Evolutionary conservation across 2,113 vertebrate genomes (phyloP), one percentile per base, ranked within the genome.

Genomic region (Scopus umbretta): DNA sequence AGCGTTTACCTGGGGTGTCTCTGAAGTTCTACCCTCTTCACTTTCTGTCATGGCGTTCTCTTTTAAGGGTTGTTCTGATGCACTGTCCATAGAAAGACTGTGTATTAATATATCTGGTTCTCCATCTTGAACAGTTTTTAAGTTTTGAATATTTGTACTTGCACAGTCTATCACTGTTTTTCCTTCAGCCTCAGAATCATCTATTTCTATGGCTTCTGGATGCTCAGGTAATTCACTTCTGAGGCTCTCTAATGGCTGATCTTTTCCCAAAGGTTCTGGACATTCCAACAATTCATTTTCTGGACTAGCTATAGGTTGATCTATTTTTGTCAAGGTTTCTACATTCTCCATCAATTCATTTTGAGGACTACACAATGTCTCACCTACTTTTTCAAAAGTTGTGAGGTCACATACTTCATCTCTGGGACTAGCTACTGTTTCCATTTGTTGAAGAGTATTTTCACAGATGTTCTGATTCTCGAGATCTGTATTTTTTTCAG

Each of bases 31-130:
- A 45, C 20, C 63, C 79, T 96, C 94, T n/a, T 81, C 96, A 56
- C 78, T 34, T 47, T 80, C 79, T 59, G 97, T 83, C 29, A 86
- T 6, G 15, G 58, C 4, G 2, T 71, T 95, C 63, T 96, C 96
- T 94, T 97, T 95, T 87, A 95, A 91, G 76, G 66, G 65, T 20
- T 68, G 81, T 52, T 94, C 89, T 80, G 91, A 94, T 13, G 81
- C 63, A 59, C 59, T 80, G n/a, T 49, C 87, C 32, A 63, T 26
- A 62, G 84, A 75, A 85, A 74, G 8, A 88, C 19, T 65, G 68
- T 56, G 78, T 62, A 94, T 79, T 79, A 95, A 75, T 45, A 47
- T 50, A 88, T 72, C 97, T 79, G 84, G 78, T 93, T 97, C 94
- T 94, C 92, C 55, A 2, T 86, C 94, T 73, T 96, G 87, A 93